phyloP scores from a whole-genome alignment of 2,113 vertebrate species.

The Chamaea fasciata region DNA sequence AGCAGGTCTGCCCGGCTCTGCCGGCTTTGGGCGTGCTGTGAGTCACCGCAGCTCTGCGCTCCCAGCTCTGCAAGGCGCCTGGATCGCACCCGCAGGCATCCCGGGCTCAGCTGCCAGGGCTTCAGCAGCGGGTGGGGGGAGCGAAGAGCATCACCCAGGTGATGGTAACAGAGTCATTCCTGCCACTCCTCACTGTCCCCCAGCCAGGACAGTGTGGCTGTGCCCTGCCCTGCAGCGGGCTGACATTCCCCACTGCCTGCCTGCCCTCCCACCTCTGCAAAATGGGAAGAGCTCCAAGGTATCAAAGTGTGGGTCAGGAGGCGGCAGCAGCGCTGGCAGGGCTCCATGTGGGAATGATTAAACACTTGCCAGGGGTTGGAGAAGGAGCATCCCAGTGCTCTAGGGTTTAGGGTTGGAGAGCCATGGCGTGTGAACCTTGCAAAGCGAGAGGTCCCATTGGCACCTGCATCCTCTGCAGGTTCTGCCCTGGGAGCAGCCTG shows the following conservation, averaged over 20 bases:
- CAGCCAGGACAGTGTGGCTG: background rate
- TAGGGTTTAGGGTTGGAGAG: background rate
- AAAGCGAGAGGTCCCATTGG: background rate
- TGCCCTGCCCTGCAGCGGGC: background rate
- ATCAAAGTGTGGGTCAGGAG: background rate
- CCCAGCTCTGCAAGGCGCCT: background rate
- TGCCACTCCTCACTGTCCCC: background rate
- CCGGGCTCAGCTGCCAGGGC: background rate
- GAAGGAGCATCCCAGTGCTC: background rate
- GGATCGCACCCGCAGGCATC: background rate
- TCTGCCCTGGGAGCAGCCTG: background rate
- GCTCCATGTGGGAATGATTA: background rate
- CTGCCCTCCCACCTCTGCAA: background rate
- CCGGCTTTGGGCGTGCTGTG: slow-evolving; percentile 1
- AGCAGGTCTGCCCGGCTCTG: slow-evolving; percentile 51
- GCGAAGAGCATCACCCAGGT: background rate
- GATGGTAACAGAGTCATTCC: background rate
- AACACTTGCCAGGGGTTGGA: background rate
- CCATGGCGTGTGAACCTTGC: background rate
- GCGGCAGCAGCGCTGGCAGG: background rate
- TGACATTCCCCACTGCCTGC: too few species aligned
- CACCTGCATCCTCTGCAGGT: background rate
- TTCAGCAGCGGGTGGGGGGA: background rate
- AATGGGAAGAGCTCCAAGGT: background rate
- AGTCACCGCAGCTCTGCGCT: background rate